These are phyloP conservation scores for Neoitamus cyanurus DNA, from an alignment of 2,888 invertebrate genomes.

Conservation along the genomic window DNA sequence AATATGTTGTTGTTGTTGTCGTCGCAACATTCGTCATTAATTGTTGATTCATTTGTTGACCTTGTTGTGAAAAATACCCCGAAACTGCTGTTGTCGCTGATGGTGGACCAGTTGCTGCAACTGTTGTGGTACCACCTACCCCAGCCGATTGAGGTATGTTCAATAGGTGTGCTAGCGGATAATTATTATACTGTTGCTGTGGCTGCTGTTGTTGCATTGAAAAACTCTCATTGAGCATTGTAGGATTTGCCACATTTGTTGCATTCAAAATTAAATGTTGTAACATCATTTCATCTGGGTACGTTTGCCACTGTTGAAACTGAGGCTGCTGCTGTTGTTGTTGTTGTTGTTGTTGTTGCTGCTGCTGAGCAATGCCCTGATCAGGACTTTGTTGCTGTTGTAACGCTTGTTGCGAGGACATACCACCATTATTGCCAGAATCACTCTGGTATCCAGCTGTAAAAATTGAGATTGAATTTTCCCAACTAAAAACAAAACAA, in stretches of 20 bases:
- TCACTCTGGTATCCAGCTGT: slow-evolving; percentile 32
- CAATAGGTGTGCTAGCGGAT: slow-evolving; percentile 5
- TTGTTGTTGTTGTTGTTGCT: not conserved
- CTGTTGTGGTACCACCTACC: not conserved
- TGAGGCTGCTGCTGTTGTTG: slow-evolving; percentile 44
- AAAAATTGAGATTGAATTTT: no score
- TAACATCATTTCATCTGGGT: slow-evolving; percentile 17
- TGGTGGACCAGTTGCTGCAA: not conserved
- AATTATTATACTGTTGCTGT: slow-evolving; percentile 35
- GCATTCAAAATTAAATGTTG: slow-evolving; percentile 18
- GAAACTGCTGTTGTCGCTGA: slow-evolving; percentile 13
- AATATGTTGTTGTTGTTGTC: slow-evolving; percentile 41
- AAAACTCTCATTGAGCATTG: slow-evolving; percentile 46
- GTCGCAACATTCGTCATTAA: not conserved
- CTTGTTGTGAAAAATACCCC: not conserved
- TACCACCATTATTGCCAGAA: not conserved
- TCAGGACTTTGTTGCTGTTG: slow-evolving; percentile 34
- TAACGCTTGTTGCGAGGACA: not conserved
- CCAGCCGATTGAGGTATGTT: not conserved
- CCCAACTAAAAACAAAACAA: not conserved
- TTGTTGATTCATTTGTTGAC: not conserved
- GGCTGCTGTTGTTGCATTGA: slow-evolving; percentile 51
- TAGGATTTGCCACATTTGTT: not conserved
- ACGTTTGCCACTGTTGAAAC: slow-evolving; percentile 53
- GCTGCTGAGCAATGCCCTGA: not conserved